A percentile compares a stretch with the other conserved stretches of the same genome.
Evolutionary conservation across 2,888 invertebrate genomes (phyloP).

Genomic region (Drosophila algonquin): DNA sequence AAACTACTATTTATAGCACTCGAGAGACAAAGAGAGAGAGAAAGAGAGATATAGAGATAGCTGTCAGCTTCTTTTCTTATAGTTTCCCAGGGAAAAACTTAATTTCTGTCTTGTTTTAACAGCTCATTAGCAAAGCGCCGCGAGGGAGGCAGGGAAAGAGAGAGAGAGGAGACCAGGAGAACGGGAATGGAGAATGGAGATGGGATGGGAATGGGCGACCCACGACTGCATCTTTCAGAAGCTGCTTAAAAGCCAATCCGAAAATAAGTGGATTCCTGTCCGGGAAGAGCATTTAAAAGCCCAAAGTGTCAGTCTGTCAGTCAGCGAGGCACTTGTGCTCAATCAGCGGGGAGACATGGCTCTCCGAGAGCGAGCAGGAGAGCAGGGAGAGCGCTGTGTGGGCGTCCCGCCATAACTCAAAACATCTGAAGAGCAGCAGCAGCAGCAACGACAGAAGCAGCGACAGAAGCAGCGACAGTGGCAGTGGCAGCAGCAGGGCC

Average conservation of each 20-base stretch:
- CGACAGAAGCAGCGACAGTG: background rate
- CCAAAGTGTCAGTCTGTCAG: conserved; percentile 75
- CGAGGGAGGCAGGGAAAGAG: conserved; percentile 32
- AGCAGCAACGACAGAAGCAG: background rate
- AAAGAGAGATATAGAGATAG: background rate
- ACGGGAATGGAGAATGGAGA: background rate
- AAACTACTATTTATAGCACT: conserved; percentile 16
- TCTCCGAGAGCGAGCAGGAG: conserved; percentile 5
- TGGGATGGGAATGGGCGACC: conserved; percentile 7
- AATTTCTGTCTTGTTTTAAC: conserved; percentile 58
- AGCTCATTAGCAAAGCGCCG: conserved; percentile 67
- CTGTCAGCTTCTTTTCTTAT: background rate
- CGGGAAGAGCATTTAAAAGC: conserved; percentile 63
- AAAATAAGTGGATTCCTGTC: conserved; percentile 31
- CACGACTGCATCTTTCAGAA: conserved; percentile 58
- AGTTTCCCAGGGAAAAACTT: conserved; percentile 5
- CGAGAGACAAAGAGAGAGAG: background rate
- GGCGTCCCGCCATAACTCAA: conserved; percentile 65
- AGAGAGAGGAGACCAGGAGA: background rate
- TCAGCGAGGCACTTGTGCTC: conserved; percentile 71
- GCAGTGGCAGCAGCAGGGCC: conserved; percentile 12
- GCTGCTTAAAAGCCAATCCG: conserved; percentile 74
- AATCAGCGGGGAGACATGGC: conserved; percentile 57
- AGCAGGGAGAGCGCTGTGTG: conserved; percentile 7
- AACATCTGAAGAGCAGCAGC: conserved; percentile 44